Evolutionary conservation across 2,797 vertebrate species (phyloP).

Genomic region (Anabas testudineus): DNA sequence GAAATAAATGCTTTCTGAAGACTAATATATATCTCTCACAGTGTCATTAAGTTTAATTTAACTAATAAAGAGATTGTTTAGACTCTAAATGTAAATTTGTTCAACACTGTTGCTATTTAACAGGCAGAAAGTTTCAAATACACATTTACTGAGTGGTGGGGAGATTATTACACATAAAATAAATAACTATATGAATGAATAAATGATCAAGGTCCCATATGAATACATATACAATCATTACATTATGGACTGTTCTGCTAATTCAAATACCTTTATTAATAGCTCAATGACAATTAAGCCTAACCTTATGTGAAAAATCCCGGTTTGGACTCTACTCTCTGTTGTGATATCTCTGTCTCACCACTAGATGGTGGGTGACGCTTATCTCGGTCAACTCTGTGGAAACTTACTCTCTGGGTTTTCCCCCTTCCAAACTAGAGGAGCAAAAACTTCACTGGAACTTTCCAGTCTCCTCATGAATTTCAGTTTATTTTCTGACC

Average conservation of each 20-base stretch:
- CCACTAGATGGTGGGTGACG: slow-evolving; percentile 76
- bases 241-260: no score
- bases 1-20: no score
- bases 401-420: slow-evolving; percentile 61
- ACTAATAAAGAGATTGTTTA: no score
- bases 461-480: slow-evolving; percentile 72
- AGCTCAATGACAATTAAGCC: no score
- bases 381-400: slow-evolving; percentile 13
- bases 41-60: no score
- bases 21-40: no score
- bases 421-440: slow-evolving; percentile 60
- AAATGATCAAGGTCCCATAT: not conserved
- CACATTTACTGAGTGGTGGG: no score
- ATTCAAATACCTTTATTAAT: not conserved
- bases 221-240: no score
- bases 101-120: not conserved
- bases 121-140: no score
- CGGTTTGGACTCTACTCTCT: not conserved
- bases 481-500: slow-evolving; percentile 63
- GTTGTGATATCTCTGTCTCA: slow-evolving; percentile 47
- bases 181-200: not conserved
- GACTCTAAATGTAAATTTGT: no score
- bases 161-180: not conserved
- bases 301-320: no score
- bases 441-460: slow-evolving; percentile 70